Percentiles rank a stretch among this genome's conserved stretches.
These are phyloP conservation scores for Gymnocephalus cernua DNA, from an alignment of 2,113 vertebrate genomes.

Conservation along the genomic window DNA sequence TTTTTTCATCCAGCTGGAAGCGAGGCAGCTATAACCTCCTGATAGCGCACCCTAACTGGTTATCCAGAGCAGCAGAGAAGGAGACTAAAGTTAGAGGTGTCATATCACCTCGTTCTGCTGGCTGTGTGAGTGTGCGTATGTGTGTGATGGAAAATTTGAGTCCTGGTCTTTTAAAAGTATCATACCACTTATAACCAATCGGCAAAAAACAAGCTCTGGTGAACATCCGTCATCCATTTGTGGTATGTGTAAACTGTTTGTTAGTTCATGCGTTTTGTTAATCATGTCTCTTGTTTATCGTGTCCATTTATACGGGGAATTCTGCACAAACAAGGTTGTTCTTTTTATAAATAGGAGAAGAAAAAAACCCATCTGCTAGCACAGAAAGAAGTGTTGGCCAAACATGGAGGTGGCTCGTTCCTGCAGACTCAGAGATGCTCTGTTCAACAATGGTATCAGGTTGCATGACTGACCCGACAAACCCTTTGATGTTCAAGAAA, in stretches of 20 bases:
- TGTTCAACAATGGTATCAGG: constrained; percentile 28
- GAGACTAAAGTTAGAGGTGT: constrained; percentile 76
- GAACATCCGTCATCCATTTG: constrained; percentile 27
- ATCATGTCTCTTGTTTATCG: not conserved
- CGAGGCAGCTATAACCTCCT: constrained; percentile 35
- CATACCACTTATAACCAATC: constrained; percentile 40
- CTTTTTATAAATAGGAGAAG: constrained; percentile 1
- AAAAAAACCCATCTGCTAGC: not conserved
- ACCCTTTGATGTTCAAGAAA: constrained; percentile 36
- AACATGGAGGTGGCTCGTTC: constrained; percentile 46
- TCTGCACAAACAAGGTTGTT: constrained; percentile 24
- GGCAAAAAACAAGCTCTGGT: constrained; percentile 43
- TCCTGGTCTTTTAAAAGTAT: constrained; percentile 50
- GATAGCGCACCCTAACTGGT: constrained; percentile 63
- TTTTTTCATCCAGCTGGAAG: constrained; percentile 36
- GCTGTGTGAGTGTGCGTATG: constrained; percentile 38
- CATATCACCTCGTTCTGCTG: constrained; percentile 61
- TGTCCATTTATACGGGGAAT: constrained; percentile 24
- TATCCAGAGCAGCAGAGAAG: constrained; percentile 49
- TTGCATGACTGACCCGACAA: constrained; percentile 34
- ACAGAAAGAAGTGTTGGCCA: constrained; percentile 22
- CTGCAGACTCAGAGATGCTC: constrained; percentile 14
- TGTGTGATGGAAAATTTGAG: constrained; percentile 74
- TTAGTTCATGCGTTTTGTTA: constrained; percentile 8
- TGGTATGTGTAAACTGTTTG: constrained; percentile 31